Evolutionary conservation across 1,140 invertebrate species (phyloP), one percentile per base, ranked within the genome.

Genomic region (Plodia interpunctella): DNA sequence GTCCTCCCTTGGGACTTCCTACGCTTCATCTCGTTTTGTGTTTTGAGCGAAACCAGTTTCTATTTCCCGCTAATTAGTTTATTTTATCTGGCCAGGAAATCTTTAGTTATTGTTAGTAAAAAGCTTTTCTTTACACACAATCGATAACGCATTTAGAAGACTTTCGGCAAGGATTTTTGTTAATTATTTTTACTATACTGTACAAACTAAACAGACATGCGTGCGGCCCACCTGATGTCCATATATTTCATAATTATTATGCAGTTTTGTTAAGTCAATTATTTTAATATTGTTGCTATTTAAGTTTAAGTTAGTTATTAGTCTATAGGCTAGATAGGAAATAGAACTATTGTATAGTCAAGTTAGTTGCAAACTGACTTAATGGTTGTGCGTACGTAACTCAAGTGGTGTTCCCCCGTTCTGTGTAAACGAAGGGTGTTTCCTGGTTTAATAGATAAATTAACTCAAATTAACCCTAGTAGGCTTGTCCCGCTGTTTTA

Each of bases 31-130:
- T 73, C 69, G 71, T 71, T 77, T 72, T 72, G 69, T 75, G 64
- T 56, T 66, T 57, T 77, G 67, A 71, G 67, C 63, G 62, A 69
- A 71, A 72, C 66, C 66, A 71, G 65, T 71, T 75, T 73, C 62
- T 66, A 64, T 70, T 66, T 61, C 60, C 57, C 67, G 66, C 65
- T 73, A 75, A 79, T 79, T 75, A 73, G 59, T 72, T 76, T 70
- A 70, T 70, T 68, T 53, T 70, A 60, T 70, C 60, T 58, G 50
- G 8, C 54, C 54, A 44, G 59, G 32, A 17, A 56, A 28, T 18
- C 53, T 50, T 55, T 19, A 19, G 54, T 35, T 35, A 35, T 35
- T 54, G 30, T 30, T 38, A 54, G 25, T 57, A 15, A 38, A 44
- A 44, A 2, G 2, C 2, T 3, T 15, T 44, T 44, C 8, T 3